Base-by-base conservation (phyloP, 2,888 invertebrate species). In the Nymphalis urticae region DNA sequence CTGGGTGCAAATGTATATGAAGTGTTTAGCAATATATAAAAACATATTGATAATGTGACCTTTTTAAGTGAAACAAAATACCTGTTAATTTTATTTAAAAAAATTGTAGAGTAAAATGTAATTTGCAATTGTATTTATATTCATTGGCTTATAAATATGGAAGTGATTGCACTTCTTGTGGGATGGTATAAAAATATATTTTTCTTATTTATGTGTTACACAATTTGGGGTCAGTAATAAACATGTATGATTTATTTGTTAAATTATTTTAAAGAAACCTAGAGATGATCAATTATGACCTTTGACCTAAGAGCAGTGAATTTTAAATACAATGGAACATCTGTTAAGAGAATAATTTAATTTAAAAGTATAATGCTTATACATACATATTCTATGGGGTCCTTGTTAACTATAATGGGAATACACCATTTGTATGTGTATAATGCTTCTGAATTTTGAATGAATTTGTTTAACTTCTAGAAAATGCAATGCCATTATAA, bases 1-100 rank as follows among this genome's bases (percentile, higher is more conserved):
- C 93, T 98, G 75, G 97, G 97, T 70, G 97, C 97, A 72, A 98
- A 98, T 90, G 95, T 98, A 76, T 98, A 98, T 87, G 98, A 98
- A 92, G 96, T 97, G 69, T 97, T 98, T 86, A 96, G 96, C 86
- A 93, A 92, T 79, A 77, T 80, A 72, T 86, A 81, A 76, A 73
- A 19, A 42, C 42, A 50, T 58, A 58, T 42, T 42, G 58, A 7
- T 13, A 27, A 42, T n/a, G 19, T 19, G 42, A 58, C 19, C 19
- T 19, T 42, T 13, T 42, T 42, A 42, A 58, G 13, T 56, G 1
- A 56, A 32, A 32, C n/a, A 42, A 58, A n/a, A 58, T 58, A 19
- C 19, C 36, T 42, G 36, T 13, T 42, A 58, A 19, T 19, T 58
- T 58, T 10, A 21, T 58, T 58, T 61, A 10, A 19, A 8, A 27